phyloP scores from a whole-genome alignment of 2,113 vertebrate species.

The Hylia prasina region DNA sequence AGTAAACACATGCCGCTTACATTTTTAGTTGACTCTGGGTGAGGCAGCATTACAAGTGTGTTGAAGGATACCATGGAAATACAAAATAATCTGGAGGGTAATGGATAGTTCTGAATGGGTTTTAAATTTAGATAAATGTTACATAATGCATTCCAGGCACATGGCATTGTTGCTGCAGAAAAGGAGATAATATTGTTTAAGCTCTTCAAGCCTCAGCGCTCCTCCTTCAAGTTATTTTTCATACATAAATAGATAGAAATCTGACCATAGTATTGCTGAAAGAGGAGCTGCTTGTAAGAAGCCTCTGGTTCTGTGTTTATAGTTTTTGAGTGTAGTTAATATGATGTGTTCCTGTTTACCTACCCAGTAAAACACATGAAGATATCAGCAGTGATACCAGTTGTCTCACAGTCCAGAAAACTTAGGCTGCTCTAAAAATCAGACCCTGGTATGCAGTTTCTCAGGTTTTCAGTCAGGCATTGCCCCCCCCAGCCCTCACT shows the following conservation, averaged over 20 bases:
- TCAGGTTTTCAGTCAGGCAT: not conserved
- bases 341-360: not conserved
- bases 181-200: not conserved
- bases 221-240: not conserved
- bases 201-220: not conserved
- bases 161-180: not conserved
- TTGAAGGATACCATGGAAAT: not conserved
- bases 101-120: not conserved
- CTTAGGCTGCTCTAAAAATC: not conserved
- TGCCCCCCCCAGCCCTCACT: not conserved
- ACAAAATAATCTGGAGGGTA: slow-evolving; percentile 3
- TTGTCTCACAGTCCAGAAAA: not conserved
- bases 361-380: not conserved
- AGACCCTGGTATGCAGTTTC: not conserved
- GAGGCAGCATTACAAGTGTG: not conserved
- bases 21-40: not conserved
- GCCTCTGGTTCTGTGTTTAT: not conserved
- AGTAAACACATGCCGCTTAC: not conserved
- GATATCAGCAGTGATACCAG: not conserved
- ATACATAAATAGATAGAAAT: not conserved
- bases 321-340: not conserved
- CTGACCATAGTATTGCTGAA: not conserved
- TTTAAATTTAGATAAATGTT: slow-evolving; percentile 32
- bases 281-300: not conserved
- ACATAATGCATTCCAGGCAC: not conserved